phyloP scores from a whole-genome alignment of 2,797 vertebrate genomes.

The Crenichthys baileyi region DNA sequence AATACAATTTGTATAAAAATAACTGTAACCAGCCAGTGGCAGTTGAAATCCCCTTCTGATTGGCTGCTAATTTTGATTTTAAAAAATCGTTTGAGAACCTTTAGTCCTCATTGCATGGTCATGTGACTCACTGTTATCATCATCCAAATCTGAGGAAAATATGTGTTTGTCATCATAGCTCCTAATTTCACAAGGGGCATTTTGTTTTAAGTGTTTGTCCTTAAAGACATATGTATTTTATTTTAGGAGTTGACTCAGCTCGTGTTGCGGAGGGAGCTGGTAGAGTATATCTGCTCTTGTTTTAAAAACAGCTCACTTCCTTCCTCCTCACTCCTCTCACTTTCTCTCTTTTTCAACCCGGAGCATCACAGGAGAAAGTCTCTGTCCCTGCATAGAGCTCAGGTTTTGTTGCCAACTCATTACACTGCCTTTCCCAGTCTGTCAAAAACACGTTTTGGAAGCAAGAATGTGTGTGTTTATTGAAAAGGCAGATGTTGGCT shows the following conservation, averaged over 20 bases:
- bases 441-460: conserved; percentile 9
- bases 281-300: conserved; percentile 80
- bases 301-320: conserved; percentile 45
- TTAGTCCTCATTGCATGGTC: background rate
- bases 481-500: conserved; percentile 27
- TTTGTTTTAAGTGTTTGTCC: conserved; percentile 31
- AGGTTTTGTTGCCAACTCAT: conserved; percentile 18
- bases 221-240: conserved; percentile 76
- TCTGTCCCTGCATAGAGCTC: conserved; percentile 52
- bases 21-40: conserved; percentile 28
- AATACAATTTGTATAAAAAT: conserved; percentile 43
- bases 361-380: conserved; percentile 66
- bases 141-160: conserved; percentile 11
- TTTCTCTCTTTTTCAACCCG: conserved; percentile 50
- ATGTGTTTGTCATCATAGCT: conserved; percentile 5
- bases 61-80: conserved; percentile 39
- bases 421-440: conserved; percentile 20
- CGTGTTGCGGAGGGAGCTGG: conserved; percentile 85
- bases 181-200: conserved; percentile 20
- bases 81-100: background rate
- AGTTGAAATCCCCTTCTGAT: conserved; percentile 33
- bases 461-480: background rate
- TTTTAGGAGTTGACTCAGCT: conserved; percentile 86
- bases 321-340: conserved; percentile 57
- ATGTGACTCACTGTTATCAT: background rate